Conservation (phyloP, 2,797 vertebrate genomes). For the Morus bassanus region DNA sequence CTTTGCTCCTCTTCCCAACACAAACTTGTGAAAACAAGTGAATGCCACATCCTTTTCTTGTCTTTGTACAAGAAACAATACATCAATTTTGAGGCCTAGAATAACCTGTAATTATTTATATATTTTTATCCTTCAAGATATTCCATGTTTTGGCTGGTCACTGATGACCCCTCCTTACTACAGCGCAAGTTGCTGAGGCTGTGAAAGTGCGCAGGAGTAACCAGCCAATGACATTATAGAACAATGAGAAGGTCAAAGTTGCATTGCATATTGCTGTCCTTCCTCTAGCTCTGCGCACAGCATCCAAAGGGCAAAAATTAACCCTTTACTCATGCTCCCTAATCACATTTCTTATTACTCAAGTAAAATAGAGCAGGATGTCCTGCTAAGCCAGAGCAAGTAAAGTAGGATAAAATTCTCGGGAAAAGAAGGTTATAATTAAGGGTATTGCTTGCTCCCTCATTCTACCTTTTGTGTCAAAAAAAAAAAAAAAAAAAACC, state of each 20-base stretch:
- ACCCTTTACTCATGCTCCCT: conserved; percentile 23
- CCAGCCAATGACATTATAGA: conserved; percentile 53
- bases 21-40: not conserved
- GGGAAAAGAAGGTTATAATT: conserved; percentile 32
- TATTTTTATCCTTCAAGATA: not conserved
- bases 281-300: conserved; percentile 6
- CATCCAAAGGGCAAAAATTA: conserved; percentile 61
- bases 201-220: not conserved
- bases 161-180: conserved; percentile 25
- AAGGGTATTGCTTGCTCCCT: conserved; percentile 33
- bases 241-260: conserved; percentile 48
- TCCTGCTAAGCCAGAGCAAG: conserved; percentile 56
- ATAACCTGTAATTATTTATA: not conserved
- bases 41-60: not conserved
- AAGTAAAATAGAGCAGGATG: conserved; percentile 36
- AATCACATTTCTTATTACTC: conserved; percentile 14
- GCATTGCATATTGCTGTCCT: conserved; percentile 10
- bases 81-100: not conserved
- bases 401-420: conserved; percentile 39
- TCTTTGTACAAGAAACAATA: not conserved
- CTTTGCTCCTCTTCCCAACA: not conserved
- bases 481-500: not conserved
- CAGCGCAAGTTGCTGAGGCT: conserved; percentile 33
- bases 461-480: conserved; percentile 29
- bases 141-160: conserved; percentile 10